Conservation (phyloP, 2,888 invertebrate genomes). For the Podabrus alpinus region DNA sequence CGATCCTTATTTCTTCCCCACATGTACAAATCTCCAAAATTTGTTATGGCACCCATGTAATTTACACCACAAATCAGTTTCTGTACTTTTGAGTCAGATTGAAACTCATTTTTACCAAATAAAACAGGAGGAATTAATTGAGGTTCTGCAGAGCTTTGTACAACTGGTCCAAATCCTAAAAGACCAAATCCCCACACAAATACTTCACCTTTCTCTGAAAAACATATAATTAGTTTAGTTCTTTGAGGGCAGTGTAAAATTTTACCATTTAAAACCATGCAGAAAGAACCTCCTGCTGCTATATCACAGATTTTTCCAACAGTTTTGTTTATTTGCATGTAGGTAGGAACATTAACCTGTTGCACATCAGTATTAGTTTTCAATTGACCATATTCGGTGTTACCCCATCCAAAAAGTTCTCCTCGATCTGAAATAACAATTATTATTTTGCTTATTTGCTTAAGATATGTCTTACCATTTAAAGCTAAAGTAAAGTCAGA, state of each 20-base stretch:
- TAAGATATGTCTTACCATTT: conserved; percentile 63
- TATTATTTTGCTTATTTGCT: background rate
- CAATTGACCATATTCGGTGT: conserved; percentile 90
- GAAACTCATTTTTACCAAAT: conserved; percentile 86
- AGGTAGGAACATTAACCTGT: conserved; percentile 75
- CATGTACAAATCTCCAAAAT: conserved; percentile 80
- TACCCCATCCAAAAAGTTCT: conserved; percentile 96
- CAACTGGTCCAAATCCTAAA: conserved; percentile 84
- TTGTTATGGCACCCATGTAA: conserved; percentile 81
- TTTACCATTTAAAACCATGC: conserved; percentile 79
- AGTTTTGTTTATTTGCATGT: conserved; percentile 64
- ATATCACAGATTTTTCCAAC: conserved; percentile 79
- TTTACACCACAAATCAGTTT: conserved; percentile 74
- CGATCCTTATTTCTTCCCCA: conserved; percentile 91
- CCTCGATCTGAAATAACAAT: conserved; percentile 69
- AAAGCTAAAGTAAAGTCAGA: conserved; percentile 90
- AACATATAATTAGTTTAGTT: conserved; percentile 13
- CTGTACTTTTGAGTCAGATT: conserved; percentile 68
- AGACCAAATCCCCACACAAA: conserved; percentile 95
- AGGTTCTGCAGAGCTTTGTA: conserved; percentile 68
- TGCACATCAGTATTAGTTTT: conserved; percentile 60
- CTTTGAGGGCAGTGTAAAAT: background rate
- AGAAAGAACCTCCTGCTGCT: conserved; percentile 86
- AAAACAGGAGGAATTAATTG: conserved; percentile 75
- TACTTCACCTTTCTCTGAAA: conserved; percentile 76